Percentiles rank a stretch among this genome's conserved stretches.
These are phyloP conservation scores for Psittacula cyanocephala DNA, from an alignment of 2,113 vertebrate species.

Conservation along the genomic window DNA sequence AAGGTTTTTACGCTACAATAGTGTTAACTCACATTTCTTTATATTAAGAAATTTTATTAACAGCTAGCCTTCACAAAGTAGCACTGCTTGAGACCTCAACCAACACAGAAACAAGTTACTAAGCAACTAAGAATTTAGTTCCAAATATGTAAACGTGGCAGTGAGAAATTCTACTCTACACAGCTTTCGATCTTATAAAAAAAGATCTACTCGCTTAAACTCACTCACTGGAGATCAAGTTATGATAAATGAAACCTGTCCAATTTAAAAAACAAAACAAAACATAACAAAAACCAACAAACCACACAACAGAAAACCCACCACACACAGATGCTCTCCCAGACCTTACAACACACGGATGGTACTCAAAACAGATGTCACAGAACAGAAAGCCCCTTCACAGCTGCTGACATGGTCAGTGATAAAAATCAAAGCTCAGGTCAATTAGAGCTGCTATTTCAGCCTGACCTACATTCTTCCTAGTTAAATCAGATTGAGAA, in stretches of 20 bases:
- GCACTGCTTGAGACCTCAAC: not conserved
- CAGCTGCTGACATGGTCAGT: not conserved
- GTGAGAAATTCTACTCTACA: not conserved
- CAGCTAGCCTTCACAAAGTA: not conserved
- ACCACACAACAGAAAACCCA: not conserved
- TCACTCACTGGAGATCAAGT: not conserved
- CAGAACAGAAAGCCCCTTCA: not conserved
- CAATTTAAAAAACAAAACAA: fast-evolving
- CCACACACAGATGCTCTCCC: not conserved
- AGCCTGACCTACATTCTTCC: not conserved
- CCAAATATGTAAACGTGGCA: fast-evolving
- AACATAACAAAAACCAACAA: fast-evolving
- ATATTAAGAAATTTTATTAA: not conserved
- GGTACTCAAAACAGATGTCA: not conserved
- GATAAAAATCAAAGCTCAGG: not conserved
- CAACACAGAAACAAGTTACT: not conserved
- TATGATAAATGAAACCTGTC: fast-evolving
- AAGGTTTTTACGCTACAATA: not conserved
- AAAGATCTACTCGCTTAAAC: not conserved
- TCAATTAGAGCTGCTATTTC: fast-evolving
- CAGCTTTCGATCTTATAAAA: not conserved
- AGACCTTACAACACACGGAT: fast-evolving
- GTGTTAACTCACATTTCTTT: fast-evolving
- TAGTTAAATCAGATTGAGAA: fast-evolving
- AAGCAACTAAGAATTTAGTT: not conserved